phyloP scores from a whole-genome alignment of 2,797 vertebrate species.

The Mallotus villosus region DNA sequence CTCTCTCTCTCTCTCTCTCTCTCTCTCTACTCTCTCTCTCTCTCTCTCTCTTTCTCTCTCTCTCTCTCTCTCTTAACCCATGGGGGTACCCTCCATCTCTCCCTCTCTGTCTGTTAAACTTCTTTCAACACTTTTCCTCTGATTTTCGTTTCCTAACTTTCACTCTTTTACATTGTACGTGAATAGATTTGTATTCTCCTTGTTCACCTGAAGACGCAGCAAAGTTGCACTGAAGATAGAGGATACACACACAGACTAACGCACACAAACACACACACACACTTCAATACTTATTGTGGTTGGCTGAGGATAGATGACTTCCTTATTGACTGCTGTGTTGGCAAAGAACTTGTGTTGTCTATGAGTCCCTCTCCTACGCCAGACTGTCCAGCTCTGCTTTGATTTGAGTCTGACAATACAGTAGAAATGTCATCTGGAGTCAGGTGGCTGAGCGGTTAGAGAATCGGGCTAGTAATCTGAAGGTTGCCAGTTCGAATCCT shows the following conservation, averaged over 20 bases:
- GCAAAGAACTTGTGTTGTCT: slow-evolving; percentile 1
- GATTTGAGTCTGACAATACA: slow-evolving; percentile 28
- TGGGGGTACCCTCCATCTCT: too few species aligned
- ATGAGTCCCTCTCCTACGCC: not conserved
- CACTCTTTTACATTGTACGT: too few species aligned
- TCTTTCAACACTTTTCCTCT: not conserved
- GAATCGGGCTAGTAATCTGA: too few species aligned
- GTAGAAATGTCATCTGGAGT: slow-evolving; percentile 2
- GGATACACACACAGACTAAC: not conserved
- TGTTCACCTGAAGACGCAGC: not conserved
- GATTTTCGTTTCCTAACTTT: too few species aligned
- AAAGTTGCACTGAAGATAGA: not conserved
- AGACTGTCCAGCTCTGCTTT: not conserved
- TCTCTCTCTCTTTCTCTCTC: too few species aligned
- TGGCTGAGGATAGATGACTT: slow-evolving; percentile 5
- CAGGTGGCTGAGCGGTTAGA: too few species aligned
- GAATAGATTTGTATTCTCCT: too few species aligned
- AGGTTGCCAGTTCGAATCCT: too few species aligned
- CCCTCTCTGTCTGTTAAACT: not conserved
- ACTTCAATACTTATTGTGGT: slow-evolving; percentile 2
- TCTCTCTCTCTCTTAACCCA: not conserved
- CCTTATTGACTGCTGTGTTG: not conserved
- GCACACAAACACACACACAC: not conserved
- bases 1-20: too few species aligned
- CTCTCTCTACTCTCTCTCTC: too few species aligned